phyloP scores from a whole-genome alignment of 2,888 invertebrate genomes.

The Morinoia aosen region DNA sequence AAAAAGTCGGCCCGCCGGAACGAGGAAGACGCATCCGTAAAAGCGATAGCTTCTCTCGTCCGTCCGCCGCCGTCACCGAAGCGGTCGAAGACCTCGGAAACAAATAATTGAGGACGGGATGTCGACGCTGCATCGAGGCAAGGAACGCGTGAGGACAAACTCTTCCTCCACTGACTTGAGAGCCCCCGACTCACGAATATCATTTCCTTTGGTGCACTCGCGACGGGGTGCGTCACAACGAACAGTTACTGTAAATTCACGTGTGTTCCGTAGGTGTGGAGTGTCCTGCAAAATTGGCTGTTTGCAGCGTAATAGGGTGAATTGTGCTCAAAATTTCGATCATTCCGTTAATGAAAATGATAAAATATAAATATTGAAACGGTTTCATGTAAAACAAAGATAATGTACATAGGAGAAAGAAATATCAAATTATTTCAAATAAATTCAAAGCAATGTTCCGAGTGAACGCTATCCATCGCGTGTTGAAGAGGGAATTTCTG shows the following conservation, averaged over 20 bases:
- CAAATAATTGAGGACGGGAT: background rate
- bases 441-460: background rate
- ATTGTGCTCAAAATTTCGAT: background rate
- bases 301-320: background rate
- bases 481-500: background rate
- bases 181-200: background rate
- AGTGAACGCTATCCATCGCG: background rate
- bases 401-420: background rate
- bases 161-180: background rate
- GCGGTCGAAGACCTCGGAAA: constrained; percentile 3
- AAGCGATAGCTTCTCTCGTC: background rate
- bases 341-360: background rate
- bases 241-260: background rate
- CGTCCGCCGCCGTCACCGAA: background rate
- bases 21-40: background rate
- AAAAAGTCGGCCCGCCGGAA: background rate
- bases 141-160: background rate
- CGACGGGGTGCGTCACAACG: background rate
- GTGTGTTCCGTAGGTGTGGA: background rate
- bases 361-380: background rate
- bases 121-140: background rate
- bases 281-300: background rate
- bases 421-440: background rate
- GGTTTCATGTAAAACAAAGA: background rate
- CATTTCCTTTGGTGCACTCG: background rate